These are phyloP conservation scores for Plectropomus leopardus DNA, from an alignment of 2,113 vertebrate genomes.

Conservation along the genomic window DNA sequence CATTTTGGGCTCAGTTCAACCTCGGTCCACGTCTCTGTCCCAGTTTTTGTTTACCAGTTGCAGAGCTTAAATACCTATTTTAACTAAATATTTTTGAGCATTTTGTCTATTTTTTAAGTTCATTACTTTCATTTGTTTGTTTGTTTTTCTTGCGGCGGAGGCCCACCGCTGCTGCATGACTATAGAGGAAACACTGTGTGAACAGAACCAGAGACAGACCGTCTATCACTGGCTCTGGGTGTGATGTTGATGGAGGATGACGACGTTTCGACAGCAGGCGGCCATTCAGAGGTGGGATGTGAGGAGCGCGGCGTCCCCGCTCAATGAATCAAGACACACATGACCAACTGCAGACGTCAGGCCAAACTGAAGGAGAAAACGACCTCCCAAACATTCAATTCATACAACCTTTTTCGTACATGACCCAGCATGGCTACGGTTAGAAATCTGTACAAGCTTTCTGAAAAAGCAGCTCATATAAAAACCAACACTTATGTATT, in stretches of 20 bases:
- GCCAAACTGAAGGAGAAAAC: constrained; percentile 47
- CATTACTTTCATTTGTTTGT: constrained; percentile 38
- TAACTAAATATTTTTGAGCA: neutral
- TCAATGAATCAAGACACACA: constrained; percentile 59
- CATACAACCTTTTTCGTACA: constrained; percentile 37
- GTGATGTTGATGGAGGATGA: constrained; percentile 78
- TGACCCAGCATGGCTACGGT: constrained; percentile 47
- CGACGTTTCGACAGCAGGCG: constrained; percentile 68
- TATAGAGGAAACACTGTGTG: constrained; percentile 82
- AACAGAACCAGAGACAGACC: constrained; percentile 73
- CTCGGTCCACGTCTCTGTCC: constrained; percentile 63
- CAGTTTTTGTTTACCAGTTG: constrained; percentile 46
- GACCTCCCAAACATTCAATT: constrained; percentile 37
- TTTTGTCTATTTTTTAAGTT: constrained; percentile 45
- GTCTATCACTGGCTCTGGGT: constrained; percentile 68
- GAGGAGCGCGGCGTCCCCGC: constrained; percentile 50
- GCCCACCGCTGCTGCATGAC: constrained; percentile 77
- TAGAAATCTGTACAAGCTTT: constrained; percentile 69
- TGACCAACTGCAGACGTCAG: constrained; percentile 52
- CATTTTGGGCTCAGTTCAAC: constrained; percentile 54
- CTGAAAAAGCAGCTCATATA: constrained; percentile 48
- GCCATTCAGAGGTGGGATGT: constrained; percentile 71
- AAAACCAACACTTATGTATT: constrained; percentile 55
- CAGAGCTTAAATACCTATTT: constrained; percentile 26
- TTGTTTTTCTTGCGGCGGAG: constrained; percentile 45